Evolutionary conservation across 92 coral and sea anemone species (phyloP).

Genomic region (Palythoa heliodiscus): DNA sequence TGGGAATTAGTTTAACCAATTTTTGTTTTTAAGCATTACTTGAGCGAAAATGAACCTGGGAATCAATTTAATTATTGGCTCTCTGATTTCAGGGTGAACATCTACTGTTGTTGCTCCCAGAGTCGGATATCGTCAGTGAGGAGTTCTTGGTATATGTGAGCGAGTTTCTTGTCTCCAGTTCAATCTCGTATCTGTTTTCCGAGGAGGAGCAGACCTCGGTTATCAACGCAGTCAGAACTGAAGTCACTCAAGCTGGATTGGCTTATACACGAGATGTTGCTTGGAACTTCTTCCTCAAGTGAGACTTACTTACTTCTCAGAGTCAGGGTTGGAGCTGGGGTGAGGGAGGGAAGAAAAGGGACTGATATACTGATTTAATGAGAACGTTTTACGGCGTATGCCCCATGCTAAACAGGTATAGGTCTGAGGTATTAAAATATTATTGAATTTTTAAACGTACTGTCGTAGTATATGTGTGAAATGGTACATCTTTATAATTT

Average conservation of each 20-base stretch:
- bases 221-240: conserved; percentile 96
- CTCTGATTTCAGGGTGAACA: conserved; percentile 80
- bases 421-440: too few relatives aligned
- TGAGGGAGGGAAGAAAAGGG: neutral
- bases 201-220: conserved; percentile 98
- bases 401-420: too few relatives aligned
- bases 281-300: conserved; percentile 98
- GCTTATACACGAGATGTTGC: conserved; percentile 98
- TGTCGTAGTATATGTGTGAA: too few relatives aligned
- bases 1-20: too few relatives aligned
- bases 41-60: neutral
- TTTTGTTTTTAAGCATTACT: too few relatives aligned
- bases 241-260: conserved; percentile 99
- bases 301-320: conserved; percentile 20
- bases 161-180: conserved; percentile 96
- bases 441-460: too few relatives aligned
- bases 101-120: conserved; percentile 84
- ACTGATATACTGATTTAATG: neutral
- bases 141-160: conserved; percentile 92
- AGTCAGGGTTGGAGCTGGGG: neutral
- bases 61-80: neutral
- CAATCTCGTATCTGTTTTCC: conserved; percentile 89
- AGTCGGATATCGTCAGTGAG: conserved; percentile 79
- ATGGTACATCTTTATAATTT: too few relatives aligned
- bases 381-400: too few relatives aligned